These are phyloP conservation scores for Podarcis raffonei DNA, from an alignment of 2,113 vertebrate species.

Conservation along the genomic window DNA sequence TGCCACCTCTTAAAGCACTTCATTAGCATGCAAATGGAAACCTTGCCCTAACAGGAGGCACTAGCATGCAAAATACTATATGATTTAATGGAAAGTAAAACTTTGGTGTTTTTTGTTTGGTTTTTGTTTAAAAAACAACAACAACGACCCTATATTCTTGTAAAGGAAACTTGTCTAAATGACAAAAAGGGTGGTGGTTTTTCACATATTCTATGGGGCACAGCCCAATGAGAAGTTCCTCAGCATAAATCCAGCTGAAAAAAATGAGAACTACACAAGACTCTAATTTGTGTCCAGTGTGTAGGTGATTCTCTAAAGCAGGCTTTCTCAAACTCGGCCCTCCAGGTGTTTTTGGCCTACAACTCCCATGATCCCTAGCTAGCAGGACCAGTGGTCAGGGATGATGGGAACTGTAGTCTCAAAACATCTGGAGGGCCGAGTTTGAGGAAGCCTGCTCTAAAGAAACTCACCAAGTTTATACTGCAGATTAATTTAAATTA, in stretches of 20 bases:
- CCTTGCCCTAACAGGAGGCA: constrained; percentile 6
- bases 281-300: neutral
- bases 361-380: no score
- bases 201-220: neutral
- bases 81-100: constrained; percentile 13
- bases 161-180: neutral
- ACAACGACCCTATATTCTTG: neutral
- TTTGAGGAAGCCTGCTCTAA: no score
- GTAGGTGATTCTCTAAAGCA: neutral
- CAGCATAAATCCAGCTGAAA: neutral
- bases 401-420: no score
- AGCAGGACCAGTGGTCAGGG: no score
- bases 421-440: no score
- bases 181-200: neutral
- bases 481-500: no score
- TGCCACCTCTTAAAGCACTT: constrained; percentile 15
- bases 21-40: constrained; percentile 23
- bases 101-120: neutral
- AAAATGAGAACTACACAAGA: neutral
- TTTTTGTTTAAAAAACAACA: neutral
- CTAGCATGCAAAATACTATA: neutral
- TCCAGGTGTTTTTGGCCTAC: no score
- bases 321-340: no score
- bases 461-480: neutral
- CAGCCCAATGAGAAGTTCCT: neutral